Evolutionary conservation across 2,797 vertebrate species (phyloP).

Genomic region (Ispidina picta): DNA sequence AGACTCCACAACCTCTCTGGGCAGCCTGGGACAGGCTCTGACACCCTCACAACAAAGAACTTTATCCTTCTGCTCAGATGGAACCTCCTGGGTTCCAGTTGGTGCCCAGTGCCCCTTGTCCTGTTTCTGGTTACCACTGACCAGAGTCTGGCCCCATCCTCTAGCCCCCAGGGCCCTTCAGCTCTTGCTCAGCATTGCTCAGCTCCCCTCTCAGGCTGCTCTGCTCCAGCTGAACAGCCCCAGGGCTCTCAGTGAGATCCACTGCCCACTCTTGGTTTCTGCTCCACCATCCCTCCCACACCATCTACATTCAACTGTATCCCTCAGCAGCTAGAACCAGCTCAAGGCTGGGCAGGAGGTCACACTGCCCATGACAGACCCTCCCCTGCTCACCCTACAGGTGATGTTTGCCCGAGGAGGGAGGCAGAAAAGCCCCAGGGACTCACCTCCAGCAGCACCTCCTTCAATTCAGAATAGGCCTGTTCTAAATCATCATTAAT

Average conservation of each 20-base stretch:
- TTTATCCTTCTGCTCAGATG: not conserved
- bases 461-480: conserved; percentile 85
- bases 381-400: not conserved
- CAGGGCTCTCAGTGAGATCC: not conserved
- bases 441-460: conserved; percentile 85
- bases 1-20: not conserved
- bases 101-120: too few relatives aligned
- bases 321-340: not conserved
- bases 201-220: not conserved
- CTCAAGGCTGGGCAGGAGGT: not conserved
- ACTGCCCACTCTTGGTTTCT: not conserved
- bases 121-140: too few relatives aligned
- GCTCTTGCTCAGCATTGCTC: not conserved
- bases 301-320: accelerated
- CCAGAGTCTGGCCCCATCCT: not conserved
- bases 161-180: not conserved
- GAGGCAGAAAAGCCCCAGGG: accelerated
- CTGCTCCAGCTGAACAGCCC: not conserved
- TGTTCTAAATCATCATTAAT: conserved; percentile 89
- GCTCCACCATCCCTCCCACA: not conserved
- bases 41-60: not conserved
- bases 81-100: too few relatives aligned
- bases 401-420: accelerated
- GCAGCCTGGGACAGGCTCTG: not conserved
- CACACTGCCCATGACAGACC: not conserved